Evolutionary conservation across 64 coral and sea anemone species (phyloP).

Genomic region (Orbicella faveolata): DNA sequence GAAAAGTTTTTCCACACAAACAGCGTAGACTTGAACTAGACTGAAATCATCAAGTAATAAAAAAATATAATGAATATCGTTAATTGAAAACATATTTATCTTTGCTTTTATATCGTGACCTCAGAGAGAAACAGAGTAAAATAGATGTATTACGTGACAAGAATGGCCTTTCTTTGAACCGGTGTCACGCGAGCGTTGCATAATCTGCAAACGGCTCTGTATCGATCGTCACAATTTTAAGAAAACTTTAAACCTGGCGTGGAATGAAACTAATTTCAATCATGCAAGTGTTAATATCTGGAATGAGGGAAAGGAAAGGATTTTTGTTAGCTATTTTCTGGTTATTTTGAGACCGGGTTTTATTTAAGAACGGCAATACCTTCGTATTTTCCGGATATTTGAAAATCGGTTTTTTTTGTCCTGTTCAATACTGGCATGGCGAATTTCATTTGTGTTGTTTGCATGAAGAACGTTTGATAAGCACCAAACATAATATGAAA

Average conservation of each 20-base stretch:
- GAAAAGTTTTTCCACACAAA: background rate
- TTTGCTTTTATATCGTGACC: background rate
- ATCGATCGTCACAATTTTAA: background rate
- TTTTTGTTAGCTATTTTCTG: too few relatives aligned
- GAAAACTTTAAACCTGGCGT: background rate
- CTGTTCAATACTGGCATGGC: too few relatives aligned
- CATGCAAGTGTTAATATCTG: background rate
- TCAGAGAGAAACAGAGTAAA: background rate
- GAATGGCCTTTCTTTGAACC: background rate
- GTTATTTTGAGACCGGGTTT: too few relatives aligned
- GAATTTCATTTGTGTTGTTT: too few relatives aligned
- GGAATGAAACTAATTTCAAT: background rate
- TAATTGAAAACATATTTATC: slow-evolving; percentile 6
- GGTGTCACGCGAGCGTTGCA: background rate
- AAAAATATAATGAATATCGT: background rate
- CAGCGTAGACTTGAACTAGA: background rate
- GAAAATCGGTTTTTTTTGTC: too few relatives aligned
- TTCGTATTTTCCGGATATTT: too few relatives aligned
- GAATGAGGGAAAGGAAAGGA: background rate
- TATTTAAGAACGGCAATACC: too few relatives aligned
- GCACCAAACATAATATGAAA: too few relatives aligned
- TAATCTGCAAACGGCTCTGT: background rate
- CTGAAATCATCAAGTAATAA: background rate
- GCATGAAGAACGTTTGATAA: too few relatives aligned
- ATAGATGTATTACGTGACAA: background rate